These are phyloP conservation scores for Hystrix cristata DNA, from an alignment of 2,113 vertebrate species.

Conservation along the genomic window DNA sequence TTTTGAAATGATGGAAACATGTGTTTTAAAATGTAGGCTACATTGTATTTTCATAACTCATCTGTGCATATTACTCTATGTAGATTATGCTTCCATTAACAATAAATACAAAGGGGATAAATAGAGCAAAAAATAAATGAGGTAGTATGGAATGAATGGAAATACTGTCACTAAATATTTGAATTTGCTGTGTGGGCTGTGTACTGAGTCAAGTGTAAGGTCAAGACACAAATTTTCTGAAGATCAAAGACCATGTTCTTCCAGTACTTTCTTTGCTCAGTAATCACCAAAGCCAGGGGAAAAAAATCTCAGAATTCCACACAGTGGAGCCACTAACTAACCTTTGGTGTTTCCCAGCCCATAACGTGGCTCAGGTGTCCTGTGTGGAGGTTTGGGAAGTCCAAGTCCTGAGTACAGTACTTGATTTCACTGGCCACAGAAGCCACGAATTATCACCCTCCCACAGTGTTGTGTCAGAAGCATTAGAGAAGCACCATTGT, in stretches of 20 bases:
- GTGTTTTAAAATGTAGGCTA: neutral
- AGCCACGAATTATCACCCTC: neutral
- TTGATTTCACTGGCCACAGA: neutral
- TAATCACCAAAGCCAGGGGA: neutral
- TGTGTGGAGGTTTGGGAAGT: neutral
- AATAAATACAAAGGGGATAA: neutral
- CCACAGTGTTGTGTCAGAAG: neutral
- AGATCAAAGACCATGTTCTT: neutral
- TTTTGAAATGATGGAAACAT: neutral
- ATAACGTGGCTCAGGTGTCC: neutral
- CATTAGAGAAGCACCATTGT: neutral
- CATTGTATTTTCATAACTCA: neutral
- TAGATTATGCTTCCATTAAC: neutral
- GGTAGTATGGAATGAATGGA: neutral
- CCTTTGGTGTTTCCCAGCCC: neutral
- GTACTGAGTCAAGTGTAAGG: neutral
- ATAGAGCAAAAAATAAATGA: neutral
- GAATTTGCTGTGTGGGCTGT: neutral
- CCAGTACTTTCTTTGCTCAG: neutral
- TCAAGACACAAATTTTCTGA: neutral
- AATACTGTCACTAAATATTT: neutral
- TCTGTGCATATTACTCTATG: neutral
- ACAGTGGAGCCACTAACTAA: neutral
- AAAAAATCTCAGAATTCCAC: neutral
- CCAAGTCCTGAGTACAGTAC: neutral